These are phyloP conservation scores for Esox masquinongy DNA, from an alignment of 2,797 vertebrate genomes.

Conservation along the genomic window DNA sequence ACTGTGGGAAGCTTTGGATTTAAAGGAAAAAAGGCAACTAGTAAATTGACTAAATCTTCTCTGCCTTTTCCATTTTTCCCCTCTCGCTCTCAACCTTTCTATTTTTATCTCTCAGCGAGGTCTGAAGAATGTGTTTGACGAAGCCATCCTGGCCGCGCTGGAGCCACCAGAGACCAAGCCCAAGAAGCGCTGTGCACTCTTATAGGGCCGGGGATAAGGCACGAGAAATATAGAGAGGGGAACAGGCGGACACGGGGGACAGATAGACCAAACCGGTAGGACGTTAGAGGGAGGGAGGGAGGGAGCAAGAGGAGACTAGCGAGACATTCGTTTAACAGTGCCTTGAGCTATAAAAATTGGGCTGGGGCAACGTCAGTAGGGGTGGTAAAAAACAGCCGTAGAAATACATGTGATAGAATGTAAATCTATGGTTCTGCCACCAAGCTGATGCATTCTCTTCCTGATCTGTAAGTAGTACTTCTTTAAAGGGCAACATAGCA, in stretches of 20 bases:
- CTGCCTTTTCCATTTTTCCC: background rate
- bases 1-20: background rate
- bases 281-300: background rate
- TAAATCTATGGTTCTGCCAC: constrained; percentile 8
- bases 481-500: background rate
- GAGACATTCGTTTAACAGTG: constrained; percentile 38
- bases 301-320: background rate
- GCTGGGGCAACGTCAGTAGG: background rate
- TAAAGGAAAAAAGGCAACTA: background rate
- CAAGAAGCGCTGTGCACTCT: constrained; percentile 72
- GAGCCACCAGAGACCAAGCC: constrained; percentile 76
- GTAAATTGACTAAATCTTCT: constrained; percentile 6
- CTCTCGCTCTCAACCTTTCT: background rate
- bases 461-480: constrained; percentile 16
- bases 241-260: background rate
- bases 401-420: constrained; percentile 4
- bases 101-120: constrained; percentile 60
- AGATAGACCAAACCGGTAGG: background rate
- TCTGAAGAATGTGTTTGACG: constrained; percentile 79
- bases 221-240: constrained; percentile 2
- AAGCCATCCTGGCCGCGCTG: constrained; percentile 77
- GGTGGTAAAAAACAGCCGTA: background rate
- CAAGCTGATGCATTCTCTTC: constrained; percentile 23
- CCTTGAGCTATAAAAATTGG: constrained; percentile 28
- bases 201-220: constrained; percentile 52